Base-by-base conservation (phyloP, 2,888 invertebrate species). In the Poecilobothrus nobilitatus region DNA sequence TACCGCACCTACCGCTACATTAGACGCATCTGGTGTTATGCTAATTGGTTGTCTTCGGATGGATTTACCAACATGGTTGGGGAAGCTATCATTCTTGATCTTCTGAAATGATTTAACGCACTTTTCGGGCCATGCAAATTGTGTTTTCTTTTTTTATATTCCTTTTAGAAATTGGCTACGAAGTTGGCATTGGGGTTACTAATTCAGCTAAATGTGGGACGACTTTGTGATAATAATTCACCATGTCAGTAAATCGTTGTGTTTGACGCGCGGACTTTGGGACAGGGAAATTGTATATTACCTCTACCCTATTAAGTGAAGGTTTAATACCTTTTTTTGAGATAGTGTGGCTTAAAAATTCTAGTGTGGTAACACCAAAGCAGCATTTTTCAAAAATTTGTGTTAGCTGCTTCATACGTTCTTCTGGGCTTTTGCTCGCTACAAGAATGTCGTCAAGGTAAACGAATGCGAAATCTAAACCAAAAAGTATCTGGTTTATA, bases 1-100 rank as follows among this genome's bases (percentile, higher is more conserved):
- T 1, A 70, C 73, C 0, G 72, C 76, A 1, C 76, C 76, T 1
- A 76, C 69, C 1, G 74, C 72, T 18, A 64, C 61, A 34, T 75
- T 71, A 8, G 74, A 75, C 6, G 74, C 74, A 21, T 74, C 71
- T 3, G 63, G 53, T 6, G 53, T 21, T 0, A 72, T 20, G 3
- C 34, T n/a, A n/a, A n/a, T n/a, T 61, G 2, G 66, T 34, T 10
- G 65, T 37, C n/a, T 63, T 68, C 53, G 1, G 20, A n/a, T 9
- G 70, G 68, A 34, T 72, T 70, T 8, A 64, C 68, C 9, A 72
- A 44, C 3, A 70, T 61, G 12, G 69, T 69, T 27, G 68, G 44
- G 2, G 67, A 67, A 18, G 27, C 18, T 3, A 67, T 15, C 18
- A 2, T 65, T 15, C 66, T 70, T 67, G 34, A 20, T 44, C 34